Base-by-base conservation (phyloP, 2,888 invertebrate species). In the Drosophila buzzatii region DNA sequence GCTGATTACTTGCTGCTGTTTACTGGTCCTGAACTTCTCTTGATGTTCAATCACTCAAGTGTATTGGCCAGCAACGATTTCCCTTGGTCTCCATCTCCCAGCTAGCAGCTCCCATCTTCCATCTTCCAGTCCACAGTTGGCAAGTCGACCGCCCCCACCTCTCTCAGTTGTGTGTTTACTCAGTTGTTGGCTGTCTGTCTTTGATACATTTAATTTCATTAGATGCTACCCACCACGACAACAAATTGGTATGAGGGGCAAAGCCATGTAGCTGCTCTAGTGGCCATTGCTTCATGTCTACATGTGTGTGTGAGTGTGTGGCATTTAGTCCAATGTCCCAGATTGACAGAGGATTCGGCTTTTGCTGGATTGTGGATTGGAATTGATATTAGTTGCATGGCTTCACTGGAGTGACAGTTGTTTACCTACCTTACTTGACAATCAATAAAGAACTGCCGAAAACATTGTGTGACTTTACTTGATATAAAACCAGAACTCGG, bases 191-290 rank as follows among this genome's bases (percentile, higher is more conserved):
- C 59, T 41, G 68, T 70, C 67, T 62, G 66, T 69, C 79, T 78
- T 68, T 74, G 84, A 84, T 84, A 82, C 82, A 84, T 79, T 82
- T 84, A 78, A 81, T 82, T 82, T 82, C 75, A 79, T 73, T 70
- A 73, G 70, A 73, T 73, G 70, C 65, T 35, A 41, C 62, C 41
- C 61, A 55, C 55, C 20, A 56, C 70, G 42, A 67, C 68, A 57
- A 60, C 52, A 64, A 73, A 62, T 71, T 68, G 76, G 14, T 20
- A 35, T 69, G 52, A n/a, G 37, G 41, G 37, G 44, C 41, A 42
- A 23, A 35, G 44, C 56, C 63, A 35, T 27, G 55, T 62, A 47
- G 49, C 49, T 8, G 51, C 51, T 53, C 52, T 31, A 60, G 10
- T 51, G 56, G 39, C 20, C 41, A 42, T 14, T 37, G 20, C 35